These are phyloP conservation scores for Pocillopora verrucosa DNA, from an alignment of 64 coral and sea anemone species.

Conservation along the genomic window DNA sequence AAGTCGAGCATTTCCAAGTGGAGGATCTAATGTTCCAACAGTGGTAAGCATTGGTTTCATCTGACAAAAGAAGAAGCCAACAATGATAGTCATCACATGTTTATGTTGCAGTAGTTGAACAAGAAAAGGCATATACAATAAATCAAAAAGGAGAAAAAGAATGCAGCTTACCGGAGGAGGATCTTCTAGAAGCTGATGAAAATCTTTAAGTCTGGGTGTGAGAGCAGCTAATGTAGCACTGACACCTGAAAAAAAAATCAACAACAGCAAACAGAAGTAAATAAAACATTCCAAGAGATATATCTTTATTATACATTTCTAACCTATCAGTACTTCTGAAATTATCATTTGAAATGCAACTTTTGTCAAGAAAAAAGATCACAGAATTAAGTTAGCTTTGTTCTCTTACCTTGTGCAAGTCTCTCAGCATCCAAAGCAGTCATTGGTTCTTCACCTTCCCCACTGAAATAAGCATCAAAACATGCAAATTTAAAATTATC, in stretches of 20 bases:
- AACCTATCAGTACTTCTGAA: background rate
- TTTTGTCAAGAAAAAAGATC: background rate
- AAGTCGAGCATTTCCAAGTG: conserved; percentile 93
- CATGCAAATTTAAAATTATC: background rate
- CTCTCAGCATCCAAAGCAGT: conserved; percentile 96
- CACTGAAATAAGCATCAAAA: conserved; percentile 23
- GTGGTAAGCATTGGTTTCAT: conserved; percentile 89
- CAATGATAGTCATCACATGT: background rate
- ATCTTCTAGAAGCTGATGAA: conserved; percentile 86
- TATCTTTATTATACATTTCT: background rate
- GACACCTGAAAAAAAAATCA: conserved; percentile 64
- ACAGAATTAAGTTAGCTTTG: too few species aligned
- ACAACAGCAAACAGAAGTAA: background rate
- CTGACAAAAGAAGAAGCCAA: conserved; percentile 24
- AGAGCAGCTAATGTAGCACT: conserved; percentile 96
- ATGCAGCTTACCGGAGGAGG: conserved; percentile 77
- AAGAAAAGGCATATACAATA: background rate
- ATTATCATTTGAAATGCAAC: background rate
- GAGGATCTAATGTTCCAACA: conserved; percentile 89
- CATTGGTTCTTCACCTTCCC: conserved; percentile 90
- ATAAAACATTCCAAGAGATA: background rate
- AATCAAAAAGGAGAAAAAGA: background rate
- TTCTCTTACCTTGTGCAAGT: conserved; percentile 80
- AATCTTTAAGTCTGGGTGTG: conserved; percentile 88
- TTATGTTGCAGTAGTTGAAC: background rate